Evolutionary conservation across 2,888 invertebrate species (phyloP).

Genomic region (Galerucella nymphaeae): DNA sequence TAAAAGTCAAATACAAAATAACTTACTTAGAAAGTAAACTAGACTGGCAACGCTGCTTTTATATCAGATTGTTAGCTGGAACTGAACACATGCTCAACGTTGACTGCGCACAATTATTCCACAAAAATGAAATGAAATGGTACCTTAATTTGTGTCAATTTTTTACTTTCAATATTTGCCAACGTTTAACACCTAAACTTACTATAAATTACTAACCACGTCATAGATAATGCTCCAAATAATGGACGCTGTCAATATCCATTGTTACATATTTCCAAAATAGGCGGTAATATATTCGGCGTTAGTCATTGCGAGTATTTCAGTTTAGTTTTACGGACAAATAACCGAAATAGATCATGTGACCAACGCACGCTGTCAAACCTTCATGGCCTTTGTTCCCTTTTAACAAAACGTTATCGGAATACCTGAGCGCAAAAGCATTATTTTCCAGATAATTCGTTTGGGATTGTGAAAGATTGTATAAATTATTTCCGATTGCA

Average conservation of each 20-base stretch:
- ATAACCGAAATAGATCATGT: constrained; percentile 34
- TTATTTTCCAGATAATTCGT: constrained; percentile 9
- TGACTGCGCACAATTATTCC: too few species aligned
- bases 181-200: background rate
- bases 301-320: constrained; percentile 35
- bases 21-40: too few species aligned
- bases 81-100: too few species aligned
- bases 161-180: background rate
- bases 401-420: background rate
- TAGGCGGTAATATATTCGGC: background rate
- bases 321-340: constrained; percentile 39
- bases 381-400: constrained; percentile 5
- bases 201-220: constrained; percentile 1
- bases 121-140: background rate
- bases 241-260: background rate
- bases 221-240: background rate
- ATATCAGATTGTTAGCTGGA: too few species aligned
- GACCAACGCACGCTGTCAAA: background rate
- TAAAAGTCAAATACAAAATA: too few species aligned
- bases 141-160: background rate
- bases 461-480: constrained; percentile 1
- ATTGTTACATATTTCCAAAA: constrained; percentile 17
- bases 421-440: constrained; percentile 8
- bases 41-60: too few species aligned
- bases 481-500: background rate